These are phyloP conservation scores for Acrobasis consociella DNA, from an alignment of 2,888 invertebrate species.

Conservation along the genomic window DNA sequence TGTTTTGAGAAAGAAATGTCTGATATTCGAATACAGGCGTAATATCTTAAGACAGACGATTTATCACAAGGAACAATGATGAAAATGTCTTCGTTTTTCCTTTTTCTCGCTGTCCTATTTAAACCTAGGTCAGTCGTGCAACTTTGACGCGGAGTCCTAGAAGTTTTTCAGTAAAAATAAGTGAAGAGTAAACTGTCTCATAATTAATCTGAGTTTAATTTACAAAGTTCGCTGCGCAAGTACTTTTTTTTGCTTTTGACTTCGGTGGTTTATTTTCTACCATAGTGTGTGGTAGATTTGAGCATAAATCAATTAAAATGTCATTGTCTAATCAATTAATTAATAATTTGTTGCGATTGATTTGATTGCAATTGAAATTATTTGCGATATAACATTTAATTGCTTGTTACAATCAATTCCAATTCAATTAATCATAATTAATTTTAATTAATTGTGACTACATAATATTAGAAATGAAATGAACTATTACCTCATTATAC, in stretches of 20 bases:
- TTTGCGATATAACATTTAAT: no score
- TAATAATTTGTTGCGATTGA: no score
- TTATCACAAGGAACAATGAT: not conserved
- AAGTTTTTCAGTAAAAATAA: conserved; percentile 2
- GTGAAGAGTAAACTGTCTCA: not conserved
- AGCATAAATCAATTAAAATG: no score
- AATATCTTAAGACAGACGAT: not conserved
- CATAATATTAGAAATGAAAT: no score
- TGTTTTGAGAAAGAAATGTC: not conserved
- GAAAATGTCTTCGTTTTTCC: conserved; percentile 15
- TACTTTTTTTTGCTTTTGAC: not conserved
- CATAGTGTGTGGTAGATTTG: no score
- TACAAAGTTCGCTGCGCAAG: not conserved
- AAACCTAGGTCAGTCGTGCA: conserved; percentile 13
- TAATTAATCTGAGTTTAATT: conserved; percentile 2
- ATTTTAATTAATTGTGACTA: no score
- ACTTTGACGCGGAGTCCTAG: not conserved
- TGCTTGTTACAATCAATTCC: no score
- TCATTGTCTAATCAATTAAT: no score
- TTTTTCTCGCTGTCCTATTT: conserved; percentile 15
- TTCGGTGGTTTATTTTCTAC: no score
- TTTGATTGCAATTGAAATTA: no score
- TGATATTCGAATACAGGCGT: not conserved
- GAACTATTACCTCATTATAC: no score
- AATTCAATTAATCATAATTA: no score